Evolutionary conservation across 2,888 invertebrate species (phyloP).

Genomic region (Thysanoteuthis rhombus): DNA sequence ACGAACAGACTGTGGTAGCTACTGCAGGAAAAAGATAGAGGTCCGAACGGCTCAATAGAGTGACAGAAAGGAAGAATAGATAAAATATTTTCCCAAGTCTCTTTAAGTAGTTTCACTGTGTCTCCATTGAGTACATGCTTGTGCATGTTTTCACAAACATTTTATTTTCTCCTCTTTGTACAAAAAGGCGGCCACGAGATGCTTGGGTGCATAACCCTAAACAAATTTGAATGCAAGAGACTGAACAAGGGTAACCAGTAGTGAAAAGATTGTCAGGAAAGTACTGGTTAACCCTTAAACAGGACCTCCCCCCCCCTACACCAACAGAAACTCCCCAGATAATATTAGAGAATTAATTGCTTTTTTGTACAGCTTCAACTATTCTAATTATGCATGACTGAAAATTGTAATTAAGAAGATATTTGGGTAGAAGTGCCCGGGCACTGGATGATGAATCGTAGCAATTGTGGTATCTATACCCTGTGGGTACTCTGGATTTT

Average conservation of each 20-base stretch:
- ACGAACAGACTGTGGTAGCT: too few species aligned
- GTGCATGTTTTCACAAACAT: background rate
- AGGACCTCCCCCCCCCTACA: background rate
- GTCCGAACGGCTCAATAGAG: too few species aligned
- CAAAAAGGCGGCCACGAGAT: background rate
- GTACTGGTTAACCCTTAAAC: background rate
- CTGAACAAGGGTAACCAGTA: background rate
- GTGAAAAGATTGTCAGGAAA: background rate
- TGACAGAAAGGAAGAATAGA: too few species aligned
- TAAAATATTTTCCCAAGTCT: too few species aligned
- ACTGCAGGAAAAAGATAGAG: too few species aligned
- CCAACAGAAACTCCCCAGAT: background rate
- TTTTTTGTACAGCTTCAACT: background rate
- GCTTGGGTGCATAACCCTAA: background rate
- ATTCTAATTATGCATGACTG: background rate
- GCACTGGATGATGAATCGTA: background rate
- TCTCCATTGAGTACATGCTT: background rate
- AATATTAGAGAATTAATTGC: background rate
- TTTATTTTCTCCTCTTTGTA: background rate
- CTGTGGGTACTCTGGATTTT: background rate
- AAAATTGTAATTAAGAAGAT: background rate
- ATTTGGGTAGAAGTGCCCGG: background rate
- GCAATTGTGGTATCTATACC: background rate
- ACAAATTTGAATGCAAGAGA: background rate
- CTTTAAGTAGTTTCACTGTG: too few species aligned